phyloP scores from a whole-genome alignment of 2,113 vertebrate genomes.

The Takifugu bimaculatus region DNA sequence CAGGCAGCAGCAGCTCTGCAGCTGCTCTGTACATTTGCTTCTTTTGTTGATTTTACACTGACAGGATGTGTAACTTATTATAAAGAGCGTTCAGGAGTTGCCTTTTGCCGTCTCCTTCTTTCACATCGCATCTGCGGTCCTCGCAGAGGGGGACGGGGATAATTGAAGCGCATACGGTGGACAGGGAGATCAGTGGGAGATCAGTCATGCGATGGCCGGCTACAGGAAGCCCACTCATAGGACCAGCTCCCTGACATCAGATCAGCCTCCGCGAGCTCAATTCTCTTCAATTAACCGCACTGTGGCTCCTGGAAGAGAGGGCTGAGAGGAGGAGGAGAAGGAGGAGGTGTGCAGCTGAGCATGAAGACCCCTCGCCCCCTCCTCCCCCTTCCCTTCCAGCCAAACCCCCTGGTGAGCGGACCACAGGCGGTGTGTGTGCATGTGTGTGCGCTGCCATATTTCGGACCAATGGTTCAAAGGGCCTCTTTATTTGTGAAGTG shows the following conservation, averaged over 20 bases:
- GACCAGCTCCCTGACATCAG: constrained; percentile 46
- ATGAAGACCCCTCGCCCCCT: constrained; percentile 37
- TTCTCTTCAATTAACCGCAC: constrained; percentile 78
- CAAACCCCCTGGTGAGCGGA: constrained; percentile 52
- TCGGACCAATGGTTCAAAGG: constrained; percentile 75
- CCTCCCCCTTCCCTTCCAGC: constrained; percentile 27
- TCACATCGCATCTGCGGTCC: constrained; percentile 9
- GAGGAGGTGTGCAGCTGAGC: constrained; percentile 37
- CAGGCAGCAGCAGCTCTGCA: constrained; percentile 16
- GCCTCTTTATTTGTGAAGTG: constrained; percentile 77
- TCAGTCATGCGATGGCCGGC: constrained; percentile 22
- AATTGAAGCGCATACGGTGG: constrained; percentile 19
- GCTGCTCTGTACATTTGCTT: neutral
- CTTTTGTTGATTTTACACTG: neutral
- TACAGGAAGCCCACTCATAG: neutral
- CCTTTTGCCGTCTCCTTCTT: neutral
- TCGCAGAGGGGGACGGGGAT: constrained; percentile 1
- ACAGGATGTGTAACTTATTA: too few relatives aligned
- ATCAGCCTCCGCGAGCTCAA: constrained; percentile 58
- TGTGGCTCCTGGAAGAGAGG: constrained; percentile 53
- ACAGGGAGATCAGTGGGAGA: constrained; percentile 26
- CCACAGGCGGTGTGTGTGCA: constrained; percentile 55
- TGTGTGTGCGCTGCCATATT: constrained; percentile 59
- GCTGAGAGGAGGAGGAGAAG: neutral
- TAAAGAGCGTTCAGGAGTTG: neutral